Conservation (phyloP, 2,888 invertebrate genomes). For the Hanleya hanleyi region DNA sequence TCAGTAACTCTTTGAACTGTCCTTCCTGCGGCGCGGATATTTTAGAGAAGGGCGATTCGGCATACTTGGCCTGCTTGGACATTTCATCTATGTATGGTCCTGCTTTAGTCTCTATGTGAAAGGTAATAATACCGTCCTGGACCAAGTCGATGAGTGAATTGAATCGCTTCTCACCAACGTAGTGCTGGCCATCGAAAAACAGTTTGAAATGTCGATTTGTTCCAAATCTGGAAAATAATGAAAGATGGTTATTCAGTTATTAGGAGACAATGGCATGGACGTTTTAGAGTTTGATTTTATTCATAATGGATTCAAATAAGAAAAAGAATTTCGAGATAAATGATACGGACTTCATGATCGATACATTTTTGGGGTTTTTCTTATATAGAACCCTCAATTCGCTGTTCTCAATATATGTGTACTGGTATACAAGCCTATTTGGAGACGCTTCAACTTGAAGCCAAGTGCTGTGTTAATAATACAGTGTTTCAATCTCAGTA, state of each 20-base stretch:
- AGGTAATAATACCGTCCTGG: neutral
- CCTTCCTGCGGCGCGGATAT: neutral
- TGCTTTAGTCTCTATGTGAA: neutral
- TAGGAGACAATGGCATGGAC: neutral
- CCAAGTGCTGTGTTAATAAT: no score
- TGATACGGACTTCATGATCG: no score
- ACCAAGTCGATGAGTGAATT: neutral
- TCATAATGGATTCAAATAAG: no score
- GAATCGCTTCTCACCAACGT: constrained; percentile 9
- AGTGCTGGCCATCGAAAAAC: constrained; percentile 12
- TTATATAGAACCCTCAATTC: no score
- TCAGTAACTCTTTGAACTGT: constrained; percentile 2
- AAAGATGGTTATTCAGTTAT: neutral
- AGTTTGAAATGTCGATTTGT: neutral
- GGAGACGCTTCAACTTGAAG: no score
- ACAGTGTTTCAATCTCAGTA: no score
- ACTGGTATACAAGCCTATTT: no score
- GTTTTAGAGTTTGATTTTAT: neutral
- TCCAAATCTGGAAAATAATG: neutral
- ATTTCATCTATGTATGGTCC: constrained; percentile 3
- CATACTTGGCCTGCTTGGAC: neutral
- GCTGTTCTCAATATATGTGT: no score
- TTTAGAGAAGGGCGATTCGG: neutral
- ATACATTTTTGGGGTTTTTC: no score
- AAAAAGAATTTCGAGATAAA: no score